Conservation (phyloP, 2,888 invertebrate species). For the Phytoseiulus persimilis region DNA sequence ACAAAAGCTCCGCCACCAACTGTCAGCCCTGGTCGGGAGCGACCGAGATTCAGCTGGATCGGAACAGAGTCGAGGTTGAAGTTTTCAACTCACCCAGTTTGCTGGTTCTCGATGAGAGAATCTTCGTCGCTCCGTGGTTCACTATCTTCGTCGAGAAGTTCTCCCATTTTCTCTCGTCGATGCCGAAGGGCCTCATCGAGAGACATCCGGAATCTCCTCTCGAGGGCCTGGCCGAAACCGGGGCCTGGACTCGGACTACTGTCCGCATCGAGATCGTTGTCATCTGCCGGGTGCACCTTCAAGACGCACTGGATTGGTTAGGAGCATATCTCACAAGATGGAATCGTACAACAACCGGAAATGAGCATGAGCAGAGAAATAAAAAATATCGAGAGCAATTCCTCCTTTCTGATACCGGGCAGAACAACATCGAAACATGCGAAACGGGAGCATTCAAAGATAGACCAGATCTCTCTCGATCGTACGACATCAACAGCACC, state of each 20-base stretch:
- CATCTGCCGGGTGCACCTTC: conserved; percentile 37
- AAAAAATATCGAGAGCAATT: too few species aligned
- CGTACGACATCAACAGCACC: not conserved
- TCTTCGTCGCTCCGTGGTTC: conserved; percentile 34
- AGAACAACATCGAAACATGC: too few species aligned
- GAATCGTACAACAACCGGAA: too few species aligned
- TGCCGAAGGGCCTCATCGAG: conserved; percentile 27
- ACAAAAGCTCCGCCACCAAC: too few species aligned
- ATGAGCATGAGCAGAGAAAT: too few species aligned
- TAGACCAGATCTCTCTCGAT: too few species aligned
- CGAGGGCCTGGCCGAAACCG: not conserved
- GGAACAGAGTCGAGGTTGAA: not conserved
- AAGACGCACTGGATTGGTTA: not conserved
- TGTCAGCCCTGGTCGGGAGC: not conserved
- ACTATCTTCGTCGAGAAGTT: conserved; percentile 17
- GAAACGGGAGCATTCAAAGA: too few species aligned
- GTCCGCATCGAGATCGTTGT: conserved; percentile 26
- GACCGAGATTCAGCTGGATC: not conserved
- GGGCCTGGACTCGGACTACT: conserved; percentile 27
- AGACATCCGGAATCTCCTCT: conserved; percentile 33
- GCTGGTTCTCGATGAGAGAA: conserved; percentile 27
- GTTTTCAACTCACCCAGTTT: conserved; percentile 11
- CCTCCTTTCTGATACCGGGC: too few species aligned
- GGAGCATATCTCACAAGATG: too few species aligned
- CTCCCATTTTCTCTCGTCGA: conserved; percentile 34